Percentiles rank a stretch among this genome's conserved stretches.
Evolutionary conservation across 2,113 vertebrate species (phyloP).

Genomic region (Gnathonemus echidnorhynchus): DNA sequence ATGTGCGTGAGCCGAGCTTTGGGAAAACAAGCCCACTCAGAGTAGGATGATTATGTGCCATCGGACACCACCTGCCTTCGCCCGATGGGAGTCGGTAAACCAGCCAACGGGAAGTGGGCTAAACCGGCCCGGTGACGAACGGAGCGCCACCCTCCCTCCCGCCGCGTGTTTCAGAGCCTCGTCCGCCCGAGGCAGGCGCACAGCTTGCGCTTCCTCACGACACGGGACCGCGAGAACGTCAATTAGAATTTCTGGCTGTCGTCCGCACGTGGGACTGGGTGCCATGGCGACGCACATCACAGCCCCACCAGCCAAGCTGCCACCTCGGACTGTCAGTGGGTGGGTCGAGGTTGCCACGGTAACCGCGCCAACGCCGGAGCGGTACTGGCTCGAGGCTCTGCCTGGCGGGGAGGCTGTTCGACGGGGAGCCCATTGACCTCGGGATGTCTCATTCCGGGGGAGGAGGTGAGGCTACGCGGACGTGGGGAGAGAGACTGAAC

Average conservation of each 20-base stretch:
- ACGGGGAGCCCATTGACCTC: background rate
- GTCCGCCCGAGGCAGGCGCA: background rate
- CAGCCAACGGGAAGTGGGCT: background rate
- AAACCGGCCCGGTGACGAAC: background rate
- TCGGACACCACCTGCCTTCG: background rate
- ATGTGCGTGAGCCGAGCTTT: background rate
- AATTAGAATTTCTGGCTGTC: background rate
- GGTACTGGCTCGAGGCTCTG: background rate
- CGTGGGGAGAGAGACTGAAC: background rate
- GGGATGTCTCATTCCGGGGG: background rate
- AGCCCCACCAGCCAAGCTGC: slow-evolving; percentile 1
- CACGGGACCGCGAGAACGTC: background rate
- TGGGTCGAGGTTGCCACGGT: slow-evolving; percentile 21
- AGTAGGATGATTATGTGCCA: background rate
- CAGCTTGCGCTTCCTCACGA: background rate
- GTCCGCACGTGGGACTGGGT: background rate
- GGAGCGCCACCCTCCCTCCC: background rate
- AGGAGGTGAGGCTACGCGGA: background rate
- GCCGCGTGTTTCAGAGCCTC: background rate
- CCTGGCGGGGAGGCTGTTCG: background rate
- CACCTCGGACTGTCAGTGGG: background rate
- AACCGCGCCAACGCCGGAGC: slow-evolving; percentile 3
- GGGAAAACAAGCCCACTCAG: background rate
- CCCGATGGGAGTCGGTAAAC: background rate
- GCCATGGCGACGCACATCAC: slow-evolving; percentile 6